Conservation (phyloP, 1,140 invertebrate species). For the Campodea augens region DNA sequence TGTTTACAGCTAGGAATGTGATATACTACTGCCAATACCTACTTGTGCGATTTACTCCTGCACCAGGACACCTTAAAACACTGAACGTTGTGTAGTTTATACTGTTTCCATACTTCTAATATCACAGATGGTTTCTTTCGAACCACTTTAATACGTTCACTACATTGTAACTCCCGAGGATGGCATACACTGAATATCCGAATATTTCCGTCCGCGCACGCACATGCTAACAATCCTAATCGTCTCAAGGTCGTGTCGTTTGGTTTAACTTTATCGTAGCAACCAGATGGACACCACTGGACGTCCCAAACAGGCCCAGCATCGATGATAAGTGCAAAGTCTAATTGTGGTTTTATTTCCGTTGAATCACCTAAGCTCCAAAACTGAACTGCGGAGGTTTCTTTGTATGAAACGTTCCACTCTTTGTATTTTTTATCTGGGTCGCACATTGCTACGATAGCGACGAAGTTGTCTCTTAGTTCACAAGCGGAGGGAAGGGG, state of each 20-base stretch:
- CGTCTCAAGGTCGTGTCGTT: slow-evolving; percentile 19
- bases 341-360: no score
- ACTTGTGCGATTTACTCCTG: no score
- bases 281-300: slow-evolving; percentile 56
- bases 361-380: slow-evolving; percentile 14
- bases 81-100: no score
- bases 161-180: slow-evolving; percentile 24
- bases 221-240: slow-evolving; percentile 46
- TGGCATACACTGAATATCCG: slow-evolving; percentile 39
- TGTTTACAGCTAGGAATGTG: no score
- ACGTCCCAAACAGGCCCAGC: slow-evolving; percentile 44
- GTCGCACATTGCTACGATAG: no score
- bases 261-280: slow-evolving; percentile 24
- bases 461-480: no score
- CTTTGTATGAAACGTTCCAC: neutral
- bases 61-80: no score
- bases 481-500: slow-evolving; percentile 32
- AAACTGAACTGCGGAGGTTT: neutral
- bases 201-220: slow-evolving; percentile 38
- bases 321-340: slow-evolving; percentile 37
- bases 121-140: no score
- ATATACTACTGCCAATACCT: no score
- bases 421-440: neutral
- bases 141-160: no score
- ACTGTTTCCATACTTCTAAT: no score